These are phyloP conservation scores for Pitangus sulphuratus DNA, from an alignment of 2,797 vertebrate genomes.

Conservation along the genomic window DNA sequence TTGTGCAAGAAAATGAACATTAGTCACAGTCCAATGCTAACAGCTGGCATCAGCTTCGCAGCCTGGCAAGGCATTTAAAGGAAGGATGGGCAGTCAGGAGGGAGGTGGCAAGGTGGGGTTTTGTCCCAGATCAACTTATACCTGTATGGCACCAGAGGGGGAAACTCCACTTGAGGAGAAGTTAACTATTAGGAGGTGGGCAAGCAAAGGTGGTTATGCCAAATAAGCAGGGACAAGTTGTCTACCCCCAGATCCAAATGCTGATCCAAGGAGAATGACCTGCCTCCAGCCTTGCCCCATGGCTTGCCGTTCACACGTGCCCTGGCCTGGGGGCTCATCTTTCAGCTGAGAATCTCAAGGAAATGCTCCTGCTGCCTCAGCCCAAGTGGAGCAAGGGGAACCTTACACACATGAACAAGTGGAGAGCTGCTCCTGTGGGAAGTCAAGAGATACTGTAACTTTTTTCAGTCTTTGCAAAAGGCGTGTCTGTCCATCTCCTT, in stretches of 20 bases:
- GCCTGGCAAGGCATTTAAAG: background rate
- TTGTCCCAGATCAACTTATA: background rate
- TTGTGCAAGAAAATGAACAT: background rate
- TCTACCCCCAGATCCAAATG: background rate
- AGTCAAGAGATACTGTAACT: background rate
- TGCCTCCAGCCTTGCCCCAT: background rate
- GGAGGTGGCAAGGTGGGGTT: background rate
- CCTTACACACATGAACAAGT: rapidly evolving
- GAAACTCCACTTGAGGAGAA: background rate
- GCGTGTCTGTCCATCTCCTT: background rate
- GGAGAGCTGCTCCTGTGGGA: background rate
- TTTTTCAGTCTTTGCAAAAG: background rate
- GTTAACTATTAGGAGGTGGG: background rate
- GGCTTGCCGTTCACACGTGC: background rate
- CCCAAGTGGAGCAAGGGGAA: background rate
- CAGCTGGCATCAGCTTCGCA: background rate
- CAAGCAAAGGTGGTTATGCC: background rate
- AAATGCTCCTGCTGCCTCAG: background rate
- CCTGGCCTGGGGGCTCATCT: background rate
- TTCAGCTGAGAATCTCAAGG: background rate
- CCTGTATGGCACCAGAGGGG: rapidly evolving
- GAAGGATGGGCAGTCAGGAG: background rate
- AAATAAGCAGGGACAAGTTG: background rate
- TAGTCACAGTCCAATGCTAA: background rate
- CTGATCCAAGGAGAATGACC: background rate